A percentile compares a stretch with the other conserved stretches of the same genome.
phyloP scores from a whole-genome alignment of 2,113 vertebrate species.

The Poeciliopsis turrubarensis region DNA sequence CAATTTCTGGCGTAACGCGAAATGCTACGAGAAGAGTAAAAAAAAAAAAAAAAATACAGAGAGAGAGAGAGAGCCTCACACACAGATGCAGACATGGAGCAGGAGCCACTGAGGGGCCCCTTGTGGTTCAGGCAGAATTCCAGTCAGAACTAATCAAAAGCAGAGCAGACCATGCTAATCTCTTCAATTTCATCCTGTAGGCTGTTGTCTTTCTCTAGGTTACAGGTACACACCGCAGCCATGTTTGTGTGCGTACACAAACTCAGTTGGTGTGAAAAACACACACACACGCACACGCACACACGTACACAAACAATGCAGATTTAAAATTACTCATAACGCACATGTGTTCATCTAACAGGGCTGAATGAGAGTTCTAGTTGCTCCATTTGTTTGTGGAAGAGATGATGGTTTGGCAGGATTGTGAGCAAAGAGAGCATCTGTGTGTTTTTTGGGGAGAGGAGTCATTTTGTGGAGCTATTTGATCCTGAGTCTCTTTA shows the following conservation, averaged over 20 bases:
- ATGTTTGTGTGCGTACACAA: not conserved
- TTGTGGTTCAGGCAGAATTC: slow-evolving; percentile 89
- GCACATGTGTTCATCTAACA: not conserved
- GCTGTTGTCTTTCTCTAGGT: slow-evolving; percentile 87
- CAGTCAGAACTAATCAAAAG: slow-evolving; percentile 97
- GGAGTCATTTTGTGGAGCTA: not conserved
- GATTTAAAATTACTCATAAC: slow-evolving; percentile 21
- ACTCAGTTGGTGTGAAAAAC: slow-evolving; percentile 25
- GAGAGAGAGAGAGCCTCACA: slow-evolving; percentile 7
- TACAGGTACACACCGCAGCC: slow-evolving; percentile 14
- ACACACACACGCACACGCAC: not conserved
- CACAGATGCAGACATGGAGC: slow-evolving; percentile 11
- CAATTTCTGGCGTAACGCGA: slow-evolving; percentile 92
- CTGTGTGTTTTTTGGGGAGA: not conserved
- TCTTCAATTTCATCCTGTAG: slow-evolving; percentile 97
- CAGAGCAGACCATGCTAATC: slow-evolving; percentile 89
- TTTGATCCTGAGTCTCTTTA: not conserved
- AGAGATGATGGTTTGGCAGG: not conserved
- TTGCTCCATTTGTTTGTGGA: not conserved
- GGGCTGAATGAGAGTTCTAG: not conserved
- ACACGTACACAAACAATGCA: not conserved
- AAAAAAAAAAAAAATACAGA: no score
- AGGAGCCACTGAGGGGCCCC: slow-evolving; percentile 88
- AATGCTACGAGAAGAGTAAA: slow-evolving; percentile 47
- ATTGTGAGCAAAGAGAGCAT: not conserved